phyloP scores from a whole-genome alignment of 1,140 invertebrate genomes.

The Hyles vespertilio region DNA sequence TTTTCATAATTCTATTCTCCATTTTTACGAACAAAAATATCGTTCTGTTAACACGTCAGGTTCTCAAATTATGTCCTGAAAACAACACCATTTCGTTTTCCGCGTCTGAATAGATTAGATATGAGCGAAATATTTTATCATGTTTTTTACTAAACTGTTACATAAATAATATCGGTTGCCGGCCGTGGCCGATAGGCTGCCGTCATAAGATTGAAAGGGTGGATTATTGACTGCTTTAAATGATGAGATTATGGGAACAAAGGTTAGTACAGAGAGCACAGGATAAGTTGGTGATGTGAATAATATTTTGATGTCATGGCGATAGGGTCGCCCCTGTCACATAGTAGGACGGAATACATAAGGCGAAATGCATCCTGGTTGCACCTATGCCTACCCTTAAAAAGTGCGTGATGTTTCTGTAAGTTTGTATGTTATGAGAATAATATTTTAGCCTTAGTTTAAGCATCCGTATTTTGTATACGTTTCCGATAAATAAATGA shows the following conservation, averaged over 20 bases:
- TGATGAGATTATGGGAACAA: neutral
- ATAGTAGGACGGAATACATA: too few species aligned
- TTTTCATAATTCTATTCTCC: slow-evolving; percentile 36
- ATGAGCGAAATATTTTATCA: slow-evolving; percentile 1
- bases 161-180: neutral
- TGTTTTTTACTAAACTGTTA: neutral
- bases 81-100: slow-evolving; percentile 20
- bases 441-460: too few species aligned
- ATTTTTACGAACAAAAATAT: slow-evolving; percentile 23
- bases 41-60: slow-evolving; percentile 22
- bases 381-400: too few species aligned
- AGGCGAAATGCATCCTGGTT: too few species aligned
- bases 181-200: neutral
- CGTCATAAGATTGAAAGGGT: neutral
- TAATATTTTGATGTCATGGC: too few species aligned
- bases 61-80: slow-evolving; percentile 20
- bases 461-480: too few species aligned
- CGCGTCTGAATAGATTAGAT: slow-evolving; percentile 20
- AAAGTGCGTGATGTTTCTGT: too few species aligned
- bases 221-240: neutral
- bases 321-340: too few species aligned
- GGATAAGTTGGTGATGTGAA: too few species aligned
- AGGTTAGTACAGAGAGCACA: neutral
- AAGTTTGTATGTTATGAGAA: too few species aligned
- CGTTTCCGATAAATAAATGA: too few species aligned